A percentile compares a stretch with the other conserved stretches of the same genome.
phyloP scores from a whole-genome alignment of 2,888 invertebrate genomes.

The Elysia crispata region DNA sequence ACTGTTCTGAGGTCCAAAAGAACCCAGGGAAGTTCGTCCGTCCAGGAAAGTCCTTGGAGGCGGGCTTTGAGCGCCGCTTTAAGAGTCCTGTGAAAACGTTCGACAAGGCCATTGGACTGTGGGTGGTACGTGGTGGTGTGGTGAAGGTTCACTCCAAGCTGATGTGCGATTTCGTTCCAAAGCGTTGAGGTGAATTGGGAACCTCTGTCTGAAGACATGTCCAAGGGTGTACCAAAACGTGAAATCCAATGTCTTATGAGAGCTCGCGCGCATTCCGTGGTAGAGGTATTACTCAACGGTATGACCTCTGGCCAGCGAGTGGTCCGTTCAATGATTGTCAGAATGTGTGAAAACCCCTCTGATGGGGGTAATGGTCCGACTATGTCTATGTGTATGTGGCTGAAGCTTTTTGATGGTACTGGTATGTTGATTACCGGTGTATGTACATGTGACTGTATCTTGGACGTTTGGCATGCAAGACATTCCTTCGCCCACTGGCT shows the following conservation, averaged over 20 bases:
- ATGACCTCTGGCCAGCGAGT: slow-evolving; percentile 6
- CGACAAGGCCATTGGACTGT: slow-evolving; percentile 26
- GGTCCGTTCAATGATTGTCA: not conserved
- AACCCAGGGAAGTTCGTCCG: slow-evolving; percentile 23
- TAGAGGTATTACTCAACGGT: not conserved
- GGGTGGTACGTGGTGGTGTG: slow-evolving; percentile 7
- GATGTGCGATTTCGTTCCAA: slow-evolving; percentile 24
- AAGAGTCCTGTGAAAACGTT: slow-evolving; percentile 25
- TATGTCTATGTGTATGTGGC: not conserved
- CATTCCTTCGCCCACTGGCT: slow-evolving; percentile 2
- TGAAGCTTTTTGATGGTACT: not conserved
- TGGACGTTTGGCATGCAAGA: not conserved
- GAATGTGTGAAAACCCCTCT: not conserved
- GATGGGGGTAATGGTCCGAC: not conserved
- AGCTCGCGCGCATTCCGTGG: not conserved
- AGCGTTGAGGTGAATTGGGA: not conserved
- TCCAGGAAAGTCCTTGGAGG: slow-evolving; percentile 10
- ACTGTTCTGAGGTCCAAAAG: slow-evolving; percentile 9
- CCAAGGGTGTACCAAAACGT: not conserved
- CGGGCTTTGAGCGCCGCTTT: slow-evolving; percentile 23
- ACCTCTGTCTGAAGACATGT: not conserved
- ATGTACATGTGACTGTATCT: not conserved
- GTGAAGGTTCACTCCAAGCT: not conserved
- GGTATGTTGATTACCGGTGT: not conserved
- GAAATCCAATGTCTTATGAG: not conserved